Conservation (phyloP, 2,113 vertebrate species). For the Rhinichthys klamathensis region DNA sequence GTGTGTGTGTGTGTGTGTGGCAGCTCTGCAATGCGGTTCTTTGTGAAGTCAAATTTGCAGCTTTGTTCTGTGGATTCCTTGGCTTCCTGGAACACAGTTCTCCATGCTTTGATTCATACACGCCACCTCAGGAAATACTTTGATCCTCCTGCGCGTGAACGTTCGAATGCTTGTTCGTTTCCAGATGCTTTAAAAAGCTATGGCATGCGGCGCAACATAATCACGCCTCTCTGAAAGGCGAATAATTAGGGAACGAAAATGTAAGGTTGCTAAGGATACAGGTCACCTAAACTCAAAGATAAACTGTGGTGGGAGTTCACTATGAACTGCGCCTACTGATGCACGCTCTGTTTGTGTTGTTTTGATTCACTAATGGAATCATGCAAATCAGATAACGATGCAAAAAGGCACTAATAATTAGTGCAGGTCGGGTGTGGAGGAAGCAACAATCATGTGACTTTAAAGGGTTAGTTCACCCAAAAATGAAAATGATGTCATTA, state of each 20-base stretch:
- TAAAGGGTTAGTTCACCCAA: too few species aligned
- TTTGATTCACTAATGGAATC: not conserved
- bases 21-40: constrained; percentile 18
- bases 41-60: constrained; percentile 20
- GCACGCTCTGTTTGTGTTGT: not conserved
- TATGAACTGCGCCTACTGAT: not conserved
- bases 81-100: constrained; percentile 18
- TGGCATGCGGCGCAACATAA: not conserved
- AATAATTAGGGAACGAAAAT: constrained; percentile 21
- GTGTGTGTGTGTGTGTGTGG: not conserved
- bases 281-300: not conserved
- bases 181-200: constrained; percentile 1
- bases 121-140: not conserved
- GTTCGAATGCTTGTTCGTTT: constrained; percentile 14
- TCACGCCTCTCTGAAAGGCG: not conserved
- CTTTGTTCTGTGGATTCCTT: constrained; percentile 12
- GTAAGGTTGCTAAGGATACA: constrained; percentile 29
- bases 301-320: not conserved
- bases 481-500: too few species aligned
- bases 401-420: constrained; percentile 1
- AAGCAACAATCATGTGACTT: not conserved
- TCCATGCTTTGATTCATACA: constrained; percentile 29
- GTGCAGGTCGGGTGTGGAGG: not conserved
- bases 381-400: not conserved
- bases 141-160: constrained; percentile 21